Base-by-base conservation (phyloP, 2,888 invertebrate species). In the Drosophila mercatorum region DNA sequence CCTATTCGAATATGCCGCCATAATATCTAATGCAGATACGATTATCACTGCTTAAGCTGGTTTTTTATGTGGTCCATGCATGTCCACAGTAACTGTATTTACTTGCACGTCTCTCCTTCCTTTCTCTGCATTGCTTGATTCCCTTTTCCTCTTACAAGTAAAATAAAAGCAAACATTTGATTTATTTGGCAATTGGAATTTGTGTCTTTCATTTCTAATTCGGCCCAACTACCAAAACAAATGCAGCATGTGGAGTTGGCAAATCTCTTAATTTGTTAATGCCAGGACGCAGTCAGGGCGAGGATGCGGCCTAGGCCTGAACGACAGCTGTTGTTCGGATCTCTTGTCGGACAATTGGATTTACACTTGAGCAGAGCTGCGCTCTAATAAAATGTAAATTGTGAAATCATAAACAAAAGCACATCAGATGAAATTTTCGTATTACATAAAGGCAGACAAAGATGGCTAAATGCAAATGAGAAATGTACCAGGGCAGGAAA, bases 301-400 rank as follows among this genome's bases (percentile, higher is more conserved):
- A 34, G 41, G 31, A 38, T 14, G 26, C 46, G 26, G 26, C 26
- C 22, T 40, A 14, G 14, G 22, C 3, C 28, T 12, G 17, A 22
- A 3, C 17, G 57, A 46, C 44, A 46, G 57, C 38, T 46, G 41
- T 5, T 51, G 34, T 17, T 36, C 17, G 38, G 28, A 11, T 40
- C 8, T 40, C 31, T 22, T 56, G 41, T 36, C 22, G 44, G 46
- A 46, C 51, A 57, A 53, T 31, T 26, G 46, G 38, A 58, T 56
- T 31, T 47, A 43, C 46, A 52, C n/a, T 38, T 41, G 28, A 14
- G 22, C 28, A 34, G 17, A 40, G 51, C 34, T 38, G 46, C 43
- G 41, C 36, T 31, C 31, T 72, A 68, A 72, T 68, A 55, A 70
- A 81, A 74, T 79, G 80, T 69, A 82, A 84, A 84, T 84, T 72